A percentile compares a stretch with the other conserved stretches of the same genome.
These are phyloP conservation scores for Ochropleura plecta DNA, from an alignment of 2,888 invertebrate species.

Conservation along the genomic window DNA sequence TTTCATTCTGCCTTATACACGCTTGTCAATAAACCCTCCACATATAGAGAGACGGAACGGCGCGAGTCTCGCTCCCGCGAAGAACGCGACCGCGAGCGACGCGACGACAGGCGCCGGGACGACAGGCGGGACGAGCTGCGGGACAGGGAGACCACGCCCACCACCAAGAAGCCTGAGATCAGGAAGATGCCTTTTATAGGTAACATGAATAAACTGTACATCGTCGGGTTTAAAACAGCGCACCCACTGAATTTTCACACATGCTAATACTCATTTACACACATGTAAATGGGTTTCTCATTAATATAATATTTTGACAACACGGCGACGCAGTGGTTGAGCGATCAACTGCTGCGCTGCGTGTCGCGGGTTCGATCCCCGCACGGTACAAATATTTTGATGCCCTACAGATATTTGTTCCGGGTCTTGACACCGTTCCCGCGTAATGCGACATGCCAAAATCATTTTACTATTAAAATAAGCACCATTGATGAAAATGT, in stretches of 20 bases:
- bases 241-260: neutral
- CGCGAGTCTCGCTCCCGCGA: slow-evolving; percentile 57
- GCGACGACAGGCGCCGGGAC: slow-evolving; percentile 39
- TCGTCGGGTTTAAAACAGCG: neutral
- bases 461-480: no score
- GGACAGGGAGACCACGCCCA: slow-evolving; percentile 40
- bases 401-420: no score
- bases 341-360: no score
- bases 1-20: neutral
- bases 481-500: no score
- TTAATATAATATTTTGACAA: no score
- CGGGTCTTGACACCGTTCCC: no score
- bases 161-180: slow-evolving; percentile 86
- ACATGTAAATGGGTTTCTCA: no score
- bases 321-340: no score
- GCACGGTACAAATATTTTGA: no score
- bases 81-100: slow-evolving; percentile 18
- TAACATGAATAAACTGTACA: slow-evolving; percentile 35
- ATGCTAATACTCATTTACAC: neutral
- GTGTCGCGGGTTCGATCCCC: no score
- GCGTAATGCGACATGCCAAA: no score
- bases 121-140: slow-evolving; percentile 37
- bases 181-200: slow-evolving; percentile 96
- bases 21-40: neutral
- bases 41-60: slow-evolving; percentile 56